phyloP scores from a whole-genome alignment of 1,140 invertebrate species.

The Lerema accius region DNA sequence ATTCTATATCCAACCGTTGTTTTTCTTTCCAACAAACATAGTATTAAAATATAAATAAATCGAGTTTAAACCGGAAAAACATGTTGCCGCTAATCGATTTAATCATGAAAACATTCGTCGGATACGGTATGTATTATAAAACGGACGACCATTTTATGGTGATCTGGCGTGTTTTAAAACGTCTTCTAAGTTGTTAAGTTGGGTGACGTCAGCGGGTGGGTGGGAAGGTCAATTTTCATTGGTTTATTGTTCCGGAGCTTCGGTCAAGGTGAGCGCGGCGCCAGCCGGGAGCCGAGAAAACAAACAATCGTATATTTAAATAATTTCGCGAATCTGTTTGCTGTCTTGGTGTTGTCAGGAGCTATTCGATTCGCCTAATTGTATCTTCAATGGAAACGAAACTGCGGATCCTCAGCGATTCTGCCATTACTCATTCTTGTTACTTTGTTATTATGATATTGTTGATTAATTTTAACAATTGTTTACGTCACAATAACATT shows the following conservation, averaged over 20 bases:
- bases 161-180: constrained; percentile 23
- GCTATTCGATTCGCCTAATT: constrained; percentile 11
- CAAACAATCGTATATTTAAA: constrained; percentile 61
- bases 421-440: background rate
- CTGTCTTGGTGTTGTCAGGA: constrained; percentile 36
- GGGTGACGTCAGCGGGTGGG: constrained; percentile 36
- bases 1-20: no score
- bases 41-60: background rate
- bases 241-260: constrained; percentile 53
- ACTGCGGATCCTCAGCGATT: background rate
- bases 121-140: constrained; percentile 6
- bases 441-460: no score
- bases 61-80: constrained; percentile 11
- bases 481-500: background rate
- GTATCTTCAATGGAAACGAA: constrained; percentile 1
- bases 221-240: constrained; percentile 59
- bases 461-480: no score
- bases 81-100: constrained; percentile 25
- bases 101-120: constrained; percentile 16
- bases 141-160: constrained; percentile 12
- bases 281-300: constrained; percentile 59
- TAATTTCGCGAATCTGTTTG: constrained; percentile 56
- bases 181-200: constrained; percentile 9
- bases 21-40: no score
- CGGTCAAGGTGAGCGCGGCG: constrained; percentile 72